Base-by-base conservation (phyloP, 1,140 invertebrate species). In the Formica selysi region DNA sequence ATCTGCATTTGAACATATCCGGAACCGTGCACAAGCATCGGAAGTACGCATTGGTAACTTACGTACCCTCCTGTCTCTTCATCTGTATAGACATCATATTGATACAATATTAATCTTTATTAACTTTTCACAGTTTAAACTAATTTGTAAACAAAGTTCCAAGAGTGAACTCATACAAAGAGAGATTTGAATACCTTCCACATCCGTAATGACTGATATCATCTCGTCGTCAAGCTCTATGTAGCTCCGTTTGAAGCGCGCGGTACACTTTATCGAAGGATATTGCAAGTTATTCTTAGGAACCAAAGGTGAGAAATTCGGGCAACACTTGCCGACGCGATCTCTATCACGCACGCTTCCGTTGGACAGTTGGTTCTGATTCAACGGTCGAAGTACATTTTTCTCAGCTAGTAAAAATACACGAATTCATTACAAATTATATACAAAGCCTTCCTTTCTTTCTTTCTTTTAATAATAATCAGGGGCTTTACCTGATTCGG, bases 1-100 rank as follows among this genome's bases (percentile, higher is more conserved):
- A 97, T 97, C 93, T 97, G 96, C 95, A 98, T 96, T 92, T 97
- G 96, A 59, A 96, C 96, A 89, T 97, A 97, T 85, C 96, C 97
- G 26, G 97, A 96, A 13, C 97, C 97, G 92, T 97, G 97, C 10
- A 98, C 97, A 87, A 97, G 96, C 91, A 98, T 95, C 62, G 97
- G 97, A 89, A 98, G 94, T 59, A 97, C 96, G 93, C 96, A 96
- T 88, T 97, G 96, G 92, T 97, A 97, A 78, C 96, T 96, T 48
- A 96, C 95, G 81, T 96, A 96, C 44, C 95, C 96, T 54, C 95
- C 95, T 78, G 96, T 95, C 90, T 97, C 97, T 95, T 96, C 96
- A 90, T 97, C 96, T 97, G 91, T 51, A 41, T 38, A 95, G 95
- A 84, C 3, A 67, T 74, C 11, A 6, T 38, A 13, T 59, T 38